These are phyloP conservation scores for Lysandra coridon DNA, from an alignment of 2,888 invertebrate species.

Conservation along the genomic window DNA sequence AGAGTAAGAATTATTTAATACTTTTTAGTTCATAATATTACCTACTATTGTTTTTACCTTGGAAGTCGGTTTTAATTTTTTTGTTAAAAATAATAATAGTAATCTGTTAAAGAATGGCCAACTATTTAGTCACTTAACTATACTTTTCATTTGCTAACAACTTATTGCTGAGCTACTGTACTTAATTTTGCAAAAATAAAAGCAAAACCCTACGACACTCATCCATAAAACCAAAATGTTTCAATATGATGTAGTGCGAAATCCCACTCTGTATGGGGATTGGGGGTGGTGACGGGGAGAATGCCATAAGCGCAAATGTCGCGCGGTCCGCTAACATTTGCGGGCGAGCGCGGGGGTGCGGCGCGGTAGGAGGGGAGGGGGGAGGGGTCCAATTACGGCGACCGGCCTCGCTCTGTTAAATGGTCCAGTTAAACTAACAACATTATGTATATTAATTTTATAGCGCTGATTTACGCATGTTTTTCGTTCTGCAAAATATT, in stretches of 20 bases:
- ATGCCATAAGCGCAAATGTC: constrained; percentile 55
- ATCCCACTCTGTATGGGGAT: constrained; percentile 5
- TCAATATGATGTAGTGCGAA: neutral
- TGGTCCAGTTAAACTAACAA: constrained; percentile 36
- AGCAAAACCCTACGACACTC: neutral
- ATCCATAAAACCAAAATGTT: neutral
- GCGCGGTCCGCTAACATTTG: constrained; percentile 71
- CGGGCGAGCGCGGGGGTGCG: constrained; percentile 42
- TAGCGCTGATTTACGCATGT: neutral
- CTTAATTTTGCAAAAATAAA: neutral
- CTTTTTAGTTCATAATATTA: no score
- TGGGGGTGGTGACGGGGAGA: constrained; percentile 31
- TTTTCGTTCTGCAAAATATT: neutral
- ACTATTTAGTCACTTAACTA: no score
- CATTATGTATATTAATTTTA: neutral
- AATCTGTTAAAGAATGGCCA: no score
- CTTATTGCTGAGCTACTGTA: no score
- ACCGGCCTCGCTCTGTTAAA: constrained; percentile 42
- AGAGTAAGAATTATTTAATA: no score
- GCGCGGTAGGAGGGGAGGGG: neutral
- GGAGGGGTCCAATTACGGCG: constrained; percentile 63
- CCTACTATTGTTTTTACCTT: no score
- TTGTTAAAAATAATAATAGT: no score
- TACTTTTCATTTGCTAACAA: no score
- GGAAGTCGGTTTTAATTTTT: no score